Percentiles rank a stretch among this genome's conserved stretches.
These are phyloP conservation scores for Mythimna ferrago DNA, from an alignment of 2,888 invertebrate genomes.

Conservation along the genomic window DNA sequence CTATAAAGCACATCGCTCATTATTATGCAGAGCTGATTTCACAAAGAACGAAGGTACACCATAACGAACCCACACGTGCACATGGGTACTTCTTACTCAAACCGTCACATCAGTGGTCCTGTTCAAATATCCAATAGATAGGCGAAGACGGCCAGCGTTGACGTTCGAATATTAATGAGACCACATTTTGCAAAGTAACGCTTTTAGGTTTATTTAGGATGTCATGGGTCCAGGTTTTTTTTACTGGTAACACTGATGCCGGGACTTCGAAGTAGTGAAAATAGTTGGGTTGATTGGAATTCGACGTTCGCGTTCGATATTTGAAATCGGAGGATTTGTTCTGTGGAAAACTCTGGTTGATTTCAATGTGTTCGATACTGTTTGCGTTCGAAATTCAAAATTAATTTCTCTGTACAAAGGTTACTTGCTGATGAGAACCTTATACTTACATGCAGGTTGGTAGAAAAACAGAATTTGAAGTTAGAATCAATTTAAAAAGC, in stretches of 20 bases:
- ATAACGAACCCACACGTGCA: background rate
- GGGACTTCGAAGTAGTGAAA: constrained; percentile 27
- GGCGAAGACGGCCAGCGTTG: constrained; percentile 55
- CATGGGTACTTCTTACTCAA: constrained; percentile 19
- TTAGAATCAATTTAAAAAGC: background rate
- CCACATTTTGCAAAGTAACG: constrained; percentile 72
- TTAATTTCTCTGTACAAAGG: background rate
- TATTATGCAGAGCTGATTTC: background rate
- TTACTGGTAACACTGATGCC: constrained; percentile 64
- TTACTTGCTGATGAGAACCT: background rate
- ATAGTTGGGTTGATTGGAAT: constrained; percentile 71
- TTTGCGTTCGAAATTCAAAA: constrained; percentile 11
- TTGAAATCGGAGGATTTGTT: constrained; percentile 59
- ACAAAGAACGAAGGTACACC: background rate
- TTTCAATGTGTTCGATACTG: constrained; percentile 31
- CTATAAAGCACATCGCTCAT: background rate
- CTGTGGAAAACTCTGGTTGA: constrained; percentile 35
- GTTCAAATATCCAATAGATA: constrained; percentile 58
- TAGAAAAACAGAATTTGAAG: background rate
- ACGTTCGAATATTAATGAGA: constrained; percentile 75
- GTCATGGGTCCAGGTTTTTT: constrained; percentile 65
- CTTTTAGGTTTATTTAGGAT: constrained; percentile 76
- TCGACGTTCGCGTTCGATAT: constrained; percentile 39
- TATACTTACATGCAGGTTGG: background rate
- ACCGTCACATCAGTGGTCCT: constrained; percentile 40